Percentiles rank a stretch among this genome's conserved stretches.
Conservation (phyloP, 2,797 vertebrate species). For the Psittacula echo region DNA sequence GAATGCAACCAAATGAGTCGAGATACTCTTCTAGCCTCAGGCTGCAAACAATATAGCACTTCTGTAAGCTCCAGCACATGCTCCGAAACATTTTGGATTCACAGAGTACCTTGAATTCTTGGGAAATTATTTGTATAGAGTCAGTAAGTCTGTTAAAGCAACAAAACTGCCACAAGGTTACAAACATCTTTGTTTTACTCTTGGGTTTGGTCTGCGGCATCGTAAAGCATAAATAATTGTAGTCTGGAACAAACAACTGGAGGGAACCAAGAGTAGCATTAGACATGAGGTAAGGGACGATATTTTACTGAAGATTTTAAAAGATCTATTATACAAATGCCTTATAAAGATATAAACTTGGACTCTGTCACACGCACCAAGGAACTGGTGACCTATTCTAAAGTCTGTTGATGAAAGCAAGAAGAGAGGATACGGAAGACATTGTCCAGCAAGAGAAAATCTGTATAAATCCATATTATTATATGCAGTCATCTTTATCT, state of each 20-base stretch:
- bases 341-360: not conserved
- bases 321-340: not conserved
- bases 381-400: not conserved
- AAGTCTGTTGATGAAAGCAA: not conserved
- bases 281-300: not conserved
- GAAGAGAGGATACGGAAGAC: not conserved
- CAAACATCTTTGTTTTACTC: not conserved
- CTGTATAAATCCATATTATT: not conserved
- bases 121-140: not conserved
- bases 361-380: not conserved
- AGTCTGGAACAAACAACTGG: not conserved
- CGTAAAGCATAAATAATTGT: not conserved
- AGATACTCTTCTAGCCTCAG: not conserved
- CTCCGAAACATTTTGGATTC: not conserved
- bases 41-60: not conserved
- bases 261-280: not conserved
- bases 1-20: not conserved
- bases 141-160: not conserved
- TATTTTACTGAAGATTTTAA: not conserved
- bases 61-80: not conserved
- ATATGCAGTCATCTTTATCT: not conserved
- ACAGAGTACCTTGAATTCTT: not conserved
- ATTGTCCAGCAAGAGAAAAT: not conserved
- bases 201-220: not conserved
- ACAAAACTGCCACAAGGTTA: not conserved